phyloP scores from a whole-genome alignment of 2,797 vertebrate genomes.

The Sandelia bainsii region DNA sequence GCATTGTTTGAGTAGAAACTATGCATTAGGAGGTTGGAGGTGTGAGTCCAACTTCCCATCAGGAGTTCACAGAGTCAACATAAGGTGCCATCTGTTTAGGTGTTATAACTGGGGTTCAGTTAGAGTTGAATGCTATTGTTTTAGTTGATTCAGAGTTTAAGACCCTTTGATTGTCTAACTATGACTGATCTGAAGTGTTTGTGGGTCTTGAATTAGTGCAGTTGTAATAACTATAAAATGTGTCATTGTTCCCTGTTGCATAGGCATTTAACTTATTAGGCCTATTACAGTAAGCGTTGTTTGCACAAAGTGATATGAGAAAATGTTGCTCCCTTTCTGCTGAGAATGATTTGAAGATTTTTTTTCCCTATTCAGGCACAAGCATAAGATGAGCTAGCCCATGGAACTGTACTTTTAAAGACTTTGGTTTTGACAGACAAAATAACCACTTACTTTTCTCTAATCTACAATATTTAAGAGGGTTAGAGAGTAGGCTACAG shows the following conservation, averaged over 20 bases:
- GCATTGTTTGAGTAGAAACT: slow-evolving; percentile 61
- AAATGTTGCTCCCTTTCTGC: neutral
- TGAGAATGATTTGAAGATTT: neutral
- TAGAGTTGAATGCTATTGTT: slow-evolving; percentile 34
- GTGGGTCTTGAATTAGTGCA: neutral
- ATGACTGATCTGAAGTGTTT: neutral
- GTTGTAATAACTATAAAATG: neutral
- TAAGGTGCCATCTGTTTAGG: slow-evolving; percentile 65
- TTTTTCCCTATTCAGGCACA: neutral
- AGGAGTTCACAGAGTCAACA: slow-evolving; percentile 54
- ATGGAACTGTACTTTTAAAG: slow-evolving; percentile 7
- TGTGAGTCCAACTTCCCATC: slow-evolving; percentile 65
- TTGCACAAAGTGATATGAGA: neutral
- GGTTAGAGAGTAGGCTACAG: slow-evolving; percentile 9
- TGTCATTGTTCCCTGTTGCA: neutral
- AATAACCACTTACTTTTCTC: slow-evolving; percentile 30
- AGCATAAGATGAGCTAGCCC: slow-evolving; percentile 7
- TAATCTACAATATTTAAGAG: slow-evolving; percentile 30
- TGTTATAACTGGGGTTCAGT: slow-evolving; percentile 50
- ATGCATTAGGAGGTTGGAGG: slow-evolving; percentile 58
- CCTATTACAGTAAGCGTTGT: neutral
- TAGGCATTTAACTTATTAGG: neutral
- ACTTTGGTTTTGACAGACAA: slow-evolving; percentile 13
- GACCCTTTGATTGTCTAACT: neutral
- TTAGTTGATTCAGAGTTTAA: slow-evolving; percentile 19